Base-by-base conservation (phyloP, 2,113 vertebrate species). In the Embiotoca jacksoni region DNA sequence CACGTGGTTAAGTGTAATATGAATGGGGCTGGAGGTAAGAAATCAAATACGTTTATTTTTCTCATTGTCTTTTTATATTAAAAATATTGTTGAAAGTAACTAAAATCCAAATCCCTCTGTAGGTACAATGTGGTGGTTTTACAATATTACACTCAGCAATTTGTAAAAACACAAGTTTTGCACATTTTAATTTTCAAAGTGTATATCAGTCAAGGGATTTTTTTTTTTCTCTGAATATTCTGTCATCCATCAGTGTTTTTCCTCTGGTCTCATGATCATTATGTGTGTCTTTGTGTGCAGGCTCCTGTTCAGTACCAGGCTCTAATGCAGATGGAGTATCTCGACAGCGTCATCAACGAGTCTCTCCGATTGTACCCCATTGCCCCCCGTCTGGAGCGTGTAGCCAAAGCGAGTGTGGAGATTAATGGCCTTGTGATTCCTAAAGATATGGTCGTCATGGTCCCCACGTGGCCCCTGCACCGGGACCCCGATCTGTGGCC, bases 341-440 rank as follows among this genome's bases (percentile, higher is more conserved):
- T 98, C 0, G 95, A 98, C 11, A 93, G 94, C 87, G 95, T 94
- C 37, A 80, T 97, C 87, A 96, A 90, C 0, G 95, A 98, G 85
- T 86, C 90, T 4, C 89, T 97, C 30, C 78, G 94, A 2, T 23
- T 97, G 14, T 96, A 89, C 37, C 95, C 96, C 0, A 13, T 68
- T 0, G 76, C 39, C 1, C 15, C 72, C 0, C 82, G 93, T 15
- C 2, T 97, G 15, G 92, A 96, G 6, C 95, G 96, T n/a, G 31
- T 94, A 32, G 96, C 96, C 86, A 97, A 97, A 87, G 89, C 94
- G 33, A 92, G 94, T 0, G 78, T 96, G 58, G 94, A 96, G 88
- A 49, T 97, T 30, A 90, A 74, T 2, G 93, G 95, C 0, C 16
- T 96, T 47, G 87, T 91, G 2, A 93, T 99, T 72, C 95, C 96